These are phyloP conservation scores for Amphiprion clarkii DNA, from an alignment of 2,797 vertebrate species.

Conservation along the genomic window DNA sequence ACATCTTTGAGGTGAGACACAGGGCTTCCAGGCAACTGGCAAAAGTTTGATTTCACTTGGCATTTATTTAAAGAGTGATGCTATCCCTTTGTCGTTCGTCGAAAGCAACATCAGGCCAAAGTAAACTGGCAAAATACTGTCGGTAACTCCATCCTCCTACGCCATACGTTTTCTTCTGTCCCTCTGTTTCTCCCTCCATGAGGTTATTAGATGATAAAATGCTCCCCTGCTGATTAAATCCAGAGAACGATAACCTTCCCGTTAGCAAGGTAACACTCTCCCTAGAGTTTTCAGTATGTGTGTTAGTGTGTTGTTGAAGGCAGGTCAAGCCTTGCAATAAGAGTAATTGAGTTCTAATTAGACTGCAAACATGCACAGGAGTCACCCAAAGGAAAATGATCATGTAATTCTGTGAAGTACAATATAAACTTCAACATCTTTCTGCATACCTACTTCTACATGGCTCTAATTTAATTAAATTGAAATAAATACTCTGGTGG, in stretches of 20 bases:
- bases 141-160: conserved; percentile 3
- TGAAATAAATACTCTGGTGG: conserved; percentile 23
- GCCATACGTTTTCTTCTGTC: conserved; percentile 11
- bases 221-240: conserved; percentile 44
- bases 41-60: conserved; percentile 50
- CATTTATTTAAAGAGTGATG: conserved; percentile 41
- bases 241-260: conserved; percentile 71
- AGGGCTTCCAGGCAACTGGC: conserved; percentile 40
- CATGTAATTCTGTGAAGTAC: conserved; percentile 27
- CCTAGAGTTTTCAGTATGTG: conserved; percentile 40
- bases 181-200: conserved; percentile 26
- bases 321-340: conserved; percentile 48
- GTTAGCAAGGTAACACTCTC: conserved; percentile 67
- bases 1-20: conserved; percentile 33
- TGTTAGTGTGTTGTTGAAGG: conserved; percentile 55
- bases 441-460: background rate
- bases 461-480: conserved; percentile 31
- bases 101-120: conserved; percentile 40
- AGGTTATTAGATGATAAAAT: conserved; percentile 63
- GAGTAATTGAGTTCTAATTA: conserved; percentile 65
- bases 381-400: conserved; percentile 26
- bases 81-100: conserved; percentile 46
- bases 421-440: conserved; percentile 4
- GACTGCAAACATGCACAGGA: conserved; percentile 43
- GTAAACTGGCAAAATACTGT: conserved; percentile 39